Evolutionary conservation across 2,888 invertebrate species (phyloP).

Genomic region (Lordiphosa fenestrarum): DNA sequence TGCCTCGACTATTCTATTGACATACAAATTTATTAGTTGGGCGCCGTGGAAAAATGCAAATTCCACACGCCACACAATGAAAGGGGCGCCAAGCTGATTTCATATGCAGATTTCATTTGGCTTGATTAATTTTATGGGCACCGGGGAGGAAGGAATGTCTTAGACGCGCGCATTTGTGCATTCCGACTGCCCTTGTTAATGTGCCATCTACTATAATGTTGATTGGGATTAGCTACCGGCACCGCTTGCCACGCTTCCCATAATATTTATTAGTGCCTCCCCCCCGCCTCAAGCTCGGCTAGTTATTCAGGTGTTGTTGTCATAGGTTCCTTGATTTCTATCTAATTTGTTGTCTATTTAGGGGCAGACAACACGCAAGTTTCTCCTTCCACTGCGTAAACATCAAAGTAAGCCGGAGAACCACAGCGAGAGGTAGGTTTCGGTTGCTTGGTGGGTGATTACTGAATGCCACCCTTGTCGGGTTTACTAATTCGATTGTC

Average conservation of each 20-base stretch:
- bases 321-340: constrained; percentile 58
- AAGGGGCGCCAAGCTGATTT: constrained; percentile 23
- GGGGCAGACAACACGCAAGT: constrained; percentile 60
- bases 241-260: constrained; percentile 63
- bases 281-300: constrained; percentile 1
- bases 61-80: constrained; percentile 65
- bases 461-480: constrained; percentile 43
- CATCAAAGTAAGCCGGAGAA: constrained; percentile 36
- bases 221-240: constrained; percentile 42
- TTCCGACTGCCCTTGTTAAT: constrained; percentile 26
- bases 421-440: constrained; percentile 4
- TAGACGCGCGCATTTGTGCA: constrained; percentile 60
- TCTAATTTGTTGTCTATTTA: constrained; percentile 70
- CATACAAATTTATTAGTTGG: constrained; percentile 72
- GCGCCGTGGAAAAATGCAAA: constrained; percentile 67
- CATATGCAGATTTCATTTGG: constrained; percentile 69
- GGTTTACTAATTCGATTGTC: constrained; percentile 50
- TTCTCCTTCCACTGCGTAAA: constrained; percentile 31
- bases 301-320: constrained; percentile 68
- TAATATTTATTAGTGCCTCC: constrained; percentile 40
- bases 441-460: constrained; percentile 43
- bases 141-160: constrained; percentile 32
- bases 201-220: constrained; percentile 13
- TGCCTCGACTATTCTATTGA: constrained; percentile 58
- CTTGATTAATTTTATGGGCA: constrained; percentile 68